phyloP scores from a whole-genome alignment of 2,888 invertebrate genomes.

The Gryllus longicercus region DNA sequence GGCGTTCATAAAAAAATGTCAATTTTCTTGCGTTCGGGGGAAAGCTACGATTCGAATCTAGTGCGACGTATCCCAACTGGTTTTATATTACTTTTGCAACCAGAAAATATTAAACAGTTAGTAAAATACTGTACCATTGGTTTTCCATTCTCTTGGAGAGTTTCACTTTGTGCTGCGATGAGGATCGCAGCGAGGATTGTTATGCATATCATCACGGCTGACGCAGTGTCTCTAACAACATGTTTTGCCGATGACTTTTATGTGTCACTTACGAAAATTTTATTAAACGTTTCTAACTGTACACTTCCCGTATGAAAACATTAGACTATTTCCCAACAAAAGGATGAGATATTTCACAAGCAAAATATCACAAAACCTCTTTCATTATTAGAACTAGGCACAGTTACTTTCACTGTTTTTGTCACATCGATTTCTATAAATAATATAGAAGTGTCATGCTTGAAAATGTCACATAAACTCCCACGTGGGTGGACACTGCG shows the following conservation, averaged over 20 bases:
- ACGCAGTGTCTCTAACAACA: neutral
- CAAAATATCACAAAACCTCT: neutral
- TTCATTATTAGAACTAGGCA: neutral
- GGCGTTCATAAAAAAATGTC: neutral
- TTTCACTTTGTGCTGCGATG: neutral
- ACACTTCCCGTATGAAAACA: neutral
- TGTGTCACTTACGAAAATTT: neutral
- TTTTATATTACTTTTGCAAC: neutral
- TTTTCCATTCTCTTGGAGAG: neutral
- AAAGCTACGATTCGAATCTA: neutral
- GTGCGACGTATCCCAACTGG: neutral
- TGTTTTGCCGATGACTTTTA: neutral
- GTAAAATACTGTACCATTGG: conserved; percentile 1
- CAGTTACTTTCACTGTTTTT: neutral
- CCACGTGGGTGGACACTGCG: no score
- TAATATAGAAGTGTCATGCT: neutral
- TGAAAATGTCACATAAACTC: neutral
- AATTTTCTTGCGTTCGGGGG: neutral
- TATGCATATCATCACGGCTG: no score
- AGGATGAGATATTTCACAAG: conserved; percentile 17
- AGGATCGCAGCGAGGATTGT: no score
- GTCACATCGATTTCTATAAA: neutral
- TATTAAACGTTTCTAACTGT: neutral
- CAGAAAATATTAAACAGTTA: neutral
- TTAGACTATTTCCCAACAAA: neutral